phyloP scores from a whole-genome alignment of 2,797 vertebrate genomes.

The Amblyopsis hoosieri region DNA sequence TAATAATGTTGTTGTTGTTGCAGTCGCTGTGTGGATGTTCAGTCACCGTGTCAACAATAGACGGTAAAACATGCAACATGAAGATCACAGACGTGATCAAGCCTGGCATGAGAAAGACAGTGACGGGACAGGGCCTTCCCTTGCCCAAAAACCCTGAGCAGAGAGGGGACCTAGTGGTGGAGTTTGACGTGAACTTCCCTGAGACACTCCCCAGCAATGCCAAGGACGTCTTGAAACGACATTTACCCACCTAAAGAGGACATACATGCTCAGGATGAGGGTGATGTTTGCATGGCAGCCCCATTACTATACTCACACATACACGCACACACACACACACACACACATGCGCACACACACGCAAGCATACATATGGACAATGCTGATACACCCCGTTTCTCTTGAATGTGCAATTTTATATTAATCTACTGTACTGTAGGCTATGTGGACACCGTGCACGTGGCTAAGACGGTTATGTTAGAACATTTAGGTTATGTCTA shows the following conservation, averaged over 20 bases:
- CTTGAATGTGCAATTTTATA: constrained; percentile 76
- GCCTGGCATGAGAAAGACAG: constrained; percentile 94
- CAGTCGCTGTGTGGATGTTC: constrained; percentile 97
- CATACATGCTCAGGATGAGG: constrained; percentile 30
- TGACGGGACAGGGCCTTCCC: constrained; percentile 94
- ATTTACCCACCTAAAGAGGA: constrained; percentile 89
- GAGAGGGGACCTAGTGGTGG: constrained; percentile 95
- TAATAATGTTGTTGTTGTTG: constrained; percentile 28
- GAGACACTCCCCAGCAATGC: constrained; percentile 90
- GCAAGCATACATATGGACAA: constrained; percentile 30
- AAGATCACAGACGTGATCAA: constrained; percentile 96
- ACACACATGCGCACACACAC: constrained; percentile 14
- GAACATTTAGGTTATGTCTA: constrained; percentile 57
- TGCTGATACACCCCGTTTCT: constrained; percentile 48
- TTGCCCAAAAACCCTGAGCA: constrained; percentile 96
- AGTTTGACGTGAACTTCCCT: constrained; percentile 96
- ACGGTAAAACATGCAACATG: constrained; percentile 95
- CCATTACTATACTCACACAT: constrained; percentile 12
- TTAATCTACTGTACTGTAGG: constrained; percentile 42
- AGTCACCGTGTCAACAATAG: constrained; percentile 94
- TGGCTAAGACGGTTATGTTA: constrained; percentile 56
- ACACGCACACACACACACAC: constrained; percentile 13
- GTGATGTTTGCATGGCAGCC: constrained; percentile 23
- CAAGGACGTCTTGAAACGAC: constrained; percentile 95
- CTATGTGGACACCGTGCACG: constrained; percentile 74